These are phyloP conservation scores for Saxicola maurus DNA, from an alignment of 2,797 vertebrate genomes.

Conservation along the genomic window DNA sequence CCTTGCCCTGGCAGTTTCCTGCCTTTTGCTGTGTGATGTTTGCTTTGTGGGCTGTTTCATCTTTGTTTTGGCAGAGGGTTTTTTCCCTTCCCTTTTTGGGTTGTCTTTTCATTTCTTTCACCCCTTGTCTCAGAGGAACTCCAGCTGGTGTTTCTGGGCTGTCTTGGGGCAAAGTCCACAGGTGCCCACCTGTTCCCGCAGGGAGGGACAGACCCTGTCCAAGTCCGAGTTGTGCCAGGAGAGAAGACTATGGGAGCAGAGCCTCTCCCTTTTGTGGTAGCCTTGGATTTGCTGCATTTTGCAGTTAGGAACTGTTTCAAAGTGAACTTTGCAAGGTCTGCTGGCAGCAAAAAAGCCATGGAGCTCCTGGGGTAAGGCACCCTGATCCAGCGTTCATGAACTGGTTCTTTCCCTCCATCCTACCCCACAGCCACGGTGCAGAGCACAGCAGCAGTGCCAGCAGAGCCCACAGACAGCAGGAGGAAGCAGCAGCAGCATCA, in stretches of 20 bases:
- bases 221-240: fast-evolving
- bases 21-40: fast-evolving
- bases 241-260: background rate
- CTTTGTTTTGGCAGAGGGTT: background rate
- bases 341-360: background rate
- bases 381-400: fast-evolving
- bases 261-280: background rate
- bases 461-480: fast-evolving
- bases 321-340: background rate
- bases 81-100: background rate
- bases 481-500: background rate
- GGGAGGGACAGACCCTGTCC: fast-evolving
- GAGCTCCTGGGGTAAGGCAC: fast-evolving
- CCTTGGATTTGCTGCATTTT: background rate
- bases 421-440: background rate
- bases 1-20: background rate
- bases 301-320: background rate
- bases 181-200: fast-evolving
- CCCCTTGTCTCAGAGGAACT: background rate
- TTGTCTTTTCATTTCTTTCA: background rate
- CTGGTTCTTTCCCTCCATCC: background rate
- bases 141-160: background rate
- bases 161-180: background rate
- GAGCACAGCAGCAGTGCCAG: fast-evolving
- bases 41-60: background rate